Evolutionary conservation across 2,113 vertebrate species (phyloP), one percentile per base, ranked within the genome.

Genomic region (Eclectus roratus): DNA sequence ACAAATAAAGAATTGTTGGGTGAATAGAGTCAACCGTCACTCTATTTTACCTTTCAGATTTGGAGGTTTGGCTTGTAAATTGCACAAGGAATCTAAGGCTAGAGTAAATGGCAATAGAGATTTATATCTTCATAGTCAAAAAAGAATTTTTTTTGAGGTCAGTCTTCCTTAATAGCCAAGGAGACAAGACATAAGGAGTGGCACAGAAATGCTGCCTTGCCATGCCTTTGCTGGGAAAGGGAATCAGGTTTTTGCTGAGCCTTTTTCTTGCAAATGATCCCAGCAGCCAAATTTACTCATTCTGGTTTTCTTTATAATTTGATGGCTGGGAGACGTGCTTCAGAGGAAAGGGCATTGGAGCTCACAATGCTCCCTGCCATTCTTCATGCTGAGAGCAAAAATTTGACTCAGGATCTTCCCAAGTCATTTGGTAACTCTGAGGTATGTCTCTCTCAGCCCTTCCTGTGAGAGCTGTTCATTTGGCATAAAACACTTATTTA

Each of bases 391-490:
- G 86, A 50, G 83, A 93, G 73, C 37, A 68, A 92, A 84, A 77
- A 78, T 92, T 80, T 92, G 65, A 60, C 18, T 56, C 77, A 68
- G 77, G 50, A 76, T 79, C 64, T 89, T 73, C 89, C 28, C 56
- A 68, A 28, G 61, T 78, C 73, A 79, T 56, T 80, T 92, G 94
- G 83, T 81, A 84, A 21, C 86, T 89, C 91, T 89, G 89, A 91
- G 93, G 91, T 9, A 80, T 70, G 53, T 87, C 80, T 64, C 41
- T 13, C 63, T 28, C 78, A 82, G 49, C 39, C n/a, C 78, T 83
- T 95, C 84, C 91, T 95, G 65, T 3, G 5, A 7, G 70, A 94
- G 87, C 80, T 97, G 89, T 95, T 96, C 89, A 39, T 49, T 79
- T 94, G 94, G 91, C 91, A 92, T 21, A 39, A 44, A 76, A 6